Conservation (phyloP, 2,113 vertebrate species). For the Mirounga angustirostris region DNA sequence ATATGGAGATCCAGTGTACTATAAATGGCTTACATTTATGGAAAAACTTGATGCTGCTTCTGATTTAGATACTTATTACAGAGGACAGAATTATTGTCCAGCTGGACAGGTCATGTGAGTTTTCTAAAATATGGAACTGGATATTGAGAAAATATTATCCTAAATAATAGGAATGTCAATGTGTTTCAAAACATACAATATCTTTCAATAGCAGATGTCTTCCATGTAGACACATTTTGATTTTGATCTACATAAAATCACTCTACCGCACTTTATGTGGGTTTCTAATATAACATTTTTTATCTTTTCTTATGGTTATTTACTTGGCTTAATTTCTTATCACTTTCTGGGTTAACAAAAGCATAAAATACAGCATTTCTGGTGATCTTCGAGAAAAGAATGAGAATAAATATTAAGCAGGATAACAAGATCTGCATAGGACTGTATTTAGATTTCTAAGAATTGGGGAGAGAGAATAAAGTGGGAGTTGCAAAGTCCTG, state of each 20-base stretch:
- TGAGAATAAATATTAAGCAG: not conserved
- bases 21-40: not conserved
- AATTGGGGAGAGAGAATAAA: not conserved
- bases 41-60: not conserved
- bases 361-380: not conserved
- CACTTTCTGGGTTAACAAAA: constrained; percentile 7
- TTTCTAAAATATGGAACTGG: not conserved
- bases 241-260: constrained; percentile 27
- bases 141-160: not conserved
- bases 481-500: not conserved
- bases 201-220: not conserved
- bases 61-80: not conserved
- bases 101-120: fast-evolving
- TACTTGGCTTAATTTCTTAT: constrained; percentile 6
- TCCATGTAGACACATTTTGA: not conserved
- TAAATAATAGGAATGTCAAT: not conserved
- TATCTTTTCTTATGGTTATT: constrained; percentile 17
- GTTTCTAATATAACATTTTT: not conserved
- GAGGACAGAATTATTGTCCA: not conserved
- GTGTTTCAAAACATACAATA: not conserved
- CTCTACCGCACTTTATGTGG: not conserved
- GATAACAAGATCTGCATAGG: not conserved
- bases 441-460: not conserved
- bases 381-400: not conserved
- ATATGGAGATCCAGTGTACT: not conserved